Evolutionary conservation across 2,797 vertebrate species (phyloP), one percentile per base, ranked within the genome.

Genomic region (Apogon talboti): DNA sequence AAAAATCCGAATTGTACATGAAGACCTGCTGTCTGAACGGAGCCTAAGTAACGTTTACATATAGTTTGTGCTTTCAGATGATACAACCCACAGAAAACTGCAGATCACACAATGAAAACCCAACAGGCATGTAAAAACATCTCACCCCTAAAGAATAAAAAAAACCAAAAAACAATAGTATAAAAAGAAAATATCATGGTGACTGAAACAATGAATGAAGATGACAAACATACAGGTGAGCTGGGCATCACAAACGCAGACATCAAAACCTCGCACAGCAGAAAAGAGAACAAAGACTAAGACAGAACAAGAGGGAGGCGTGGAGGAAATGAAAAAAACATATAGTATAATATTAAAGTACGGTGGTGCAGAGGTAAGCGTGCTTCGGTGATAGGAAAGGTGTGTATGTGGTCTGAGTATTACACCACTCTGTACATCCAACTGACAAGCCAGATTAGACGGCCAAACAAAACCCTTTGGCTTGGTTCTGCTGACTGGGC

Each of bases 211-310:
- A 82, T 24, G 21, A 24, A 82, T 79, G 60, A 60, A 42, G 56
- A 71, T 55, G 62, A 83, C 71, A 79, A 78, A 70, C 48, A 52
- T 73, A 45, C 49, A 66, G 63, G 52, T 78, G 66, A 81, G 55
- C 5, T 6, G 43, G 67, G 61, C 59, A 64, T 68, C 61, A 58
- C 60, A 78, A 71, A 66, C 18, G 19, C 58, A 79, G 56, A 76
- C 81, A 71, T 76, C 62, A 65, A 65, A 64, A 69, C 57, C 54
- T 76, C 50, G 55, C 55, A 81, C 45, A 47, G 71, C 11, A 3
- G 24, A 45, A 53, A 41, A n/a, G 28, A 76, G 70, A 79, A 71
- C 71, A 77, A 67, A 76, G 61, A 18, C 49, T 48, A 44, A 49
- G 56, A 50, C 19, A 73, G 51, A 54, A 37, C 11, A 41, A 30